These are phyloP conservation scores for Marasmarcha lunaedactyla DNA, from an alignment of 2,888 invertebrate genomes.

Conservation along the genomic window DNA sequence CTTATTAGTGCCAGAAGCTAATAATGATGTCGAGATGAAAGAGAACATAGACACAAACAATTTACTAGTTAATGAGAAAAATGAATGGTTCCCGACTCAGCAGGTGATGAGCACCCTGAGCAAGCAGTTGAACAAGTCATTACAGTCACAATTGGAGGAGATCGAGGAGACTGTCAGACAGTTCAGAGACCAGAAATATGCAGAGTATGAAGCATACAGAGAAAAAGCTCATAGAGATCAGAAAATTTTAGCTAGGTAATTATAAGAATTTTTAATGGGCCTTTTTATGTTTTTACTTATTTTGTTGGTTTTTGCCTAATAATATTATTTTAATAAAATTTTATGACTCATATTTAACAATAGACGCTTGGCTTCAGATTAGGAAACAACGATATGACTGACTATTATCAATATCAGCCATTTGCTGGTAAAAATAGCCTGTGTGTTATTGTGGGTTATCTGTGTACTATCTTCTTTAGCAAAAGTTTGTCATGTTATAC, in stretches of 20 bases:
- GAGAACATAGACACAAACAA: constrained; percentile 58
- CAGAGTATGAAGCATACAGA: constrained; percentile 78
- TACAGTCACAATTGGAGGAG: constrained; percentile 76
- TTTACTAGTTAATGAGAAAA: constrained; percentile 35
- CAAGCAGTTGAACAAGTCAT: constrained; percentile 75
- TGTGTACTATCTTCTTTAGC: no score
- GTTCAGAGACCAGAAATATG: constrained; percentile 81
- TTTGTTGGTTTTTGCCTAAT: no score
- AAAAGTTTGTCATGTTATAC: no score
- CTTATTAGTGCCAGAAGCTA: constrained; percentile 72
- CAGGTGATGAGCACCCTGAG: constrained; percentile 72
- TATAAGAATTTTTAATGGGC: background rate
- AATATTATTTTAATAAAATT: no score
- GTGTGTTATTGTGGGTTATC: no score
- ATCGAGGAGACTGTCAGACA: constrained; percentile 82
- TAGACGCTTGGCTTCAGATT: no score
- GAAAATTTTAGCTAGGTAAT: constrained; percentile 73
- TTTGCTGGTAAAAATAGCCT: no score
- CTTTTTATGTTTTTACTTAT: no score
- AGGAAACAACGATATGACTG: no score
- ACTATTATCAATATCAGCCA: no score
- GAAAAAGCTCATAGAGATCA: constrained; percentile 81
- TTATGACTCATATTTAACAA: no score
- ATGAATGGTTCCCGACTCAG: constrained; percentile 57
- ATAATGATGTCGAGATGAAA: constrained; percentile 62